Evolutionary conservation across 2,797 vertebrate genomes (phyloP).

Genomic region (Pseudocheirus occidentalis): DNA sequence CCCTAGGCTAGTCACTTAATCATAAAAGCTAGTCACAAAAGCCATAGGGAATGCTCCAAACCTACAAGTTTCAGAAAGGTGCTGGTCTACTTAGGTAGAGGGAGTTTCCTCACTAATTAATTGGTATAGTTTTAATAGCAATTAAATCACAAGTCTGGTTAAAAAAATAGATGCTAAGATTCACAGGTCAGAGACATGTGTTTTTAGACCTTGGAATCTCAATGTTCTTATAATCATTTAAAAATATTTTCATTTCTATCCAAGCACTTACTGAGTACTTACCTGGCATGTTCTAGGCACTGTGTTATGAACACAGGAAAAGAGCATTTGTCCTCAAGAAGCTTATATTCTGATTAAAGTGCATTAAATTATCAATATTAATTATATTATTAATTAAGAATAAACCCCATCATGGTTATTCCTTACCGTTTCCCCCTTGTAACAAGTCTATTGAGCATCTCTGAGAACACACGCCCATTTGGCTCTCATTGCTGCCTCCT

Average conservation of each 20-base stretch:
- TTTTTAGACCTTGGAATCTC: slow-evolving; percentile 13
- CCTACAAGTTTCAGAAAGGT: not conserved
- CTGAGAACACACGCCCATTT: not conserved
- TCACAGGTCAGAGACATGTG: not conserved
- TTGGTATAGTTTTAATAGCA: not conserved
- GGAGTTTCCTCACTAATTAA: not conserved
- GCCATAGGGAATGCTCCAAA: not conserved
- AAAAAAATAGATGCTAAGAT: not conserved
- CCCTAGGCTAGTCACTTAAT: not conserved
- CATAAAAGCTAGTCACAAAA: no score
- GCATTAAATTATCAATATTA: no score
- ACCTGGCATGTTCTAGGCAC: not conserved
- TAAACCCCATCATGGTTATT: not conserved
- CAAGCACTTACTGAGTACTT: not conserved
- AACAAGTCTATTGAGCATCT: not conserved
- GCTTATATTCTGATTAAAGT: not conserved
- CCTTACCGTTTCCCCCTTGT: not conserved
- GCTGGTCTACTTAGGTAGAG: not conserved
- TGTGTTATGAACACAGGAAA: not conserved
- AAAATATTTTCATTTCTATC: not conserved
- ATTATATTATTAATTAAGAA: no score
- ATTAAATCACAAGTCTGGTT: not conserved
- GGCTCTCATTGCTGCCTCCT: not conserved
- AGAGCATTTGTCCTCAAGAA: not conserved
- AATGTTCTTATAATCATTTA: not conserved